Evolutionary conservation across 2,888 invertebrate genomes (phyloP), one percentile per base, ranked within the genome.

Genomic region (Xanthostigma xanthostigma): DNA sequence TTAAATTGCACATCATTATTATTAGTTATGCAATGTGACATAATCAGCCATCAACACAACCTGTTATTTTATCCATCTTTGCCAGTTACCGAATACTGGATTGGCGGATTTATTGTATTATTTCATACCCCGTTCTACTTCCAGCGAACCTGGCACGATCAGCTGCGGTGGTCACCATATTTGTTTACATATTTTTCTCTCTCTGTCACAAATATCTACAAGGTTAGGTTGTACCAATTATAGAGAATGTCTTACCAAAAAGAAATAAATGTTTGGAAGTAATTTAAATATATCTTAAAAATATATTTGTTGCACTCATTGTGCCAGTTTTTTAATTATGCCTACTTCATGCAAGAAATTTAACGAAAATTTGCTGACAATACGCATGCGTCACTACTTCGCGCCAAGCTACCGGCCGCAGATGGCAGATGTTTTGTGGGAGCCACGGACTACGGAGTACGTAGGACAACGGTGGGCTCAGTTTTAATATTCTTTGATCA

Each of bases 341-440:
- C 27, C 27, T 27, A 27, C 27, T 27, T 27, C 27, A 6, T 27
- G 27, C 27, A 27, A n/a, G 42, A 27, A 42, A 42, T 33, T 42
- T 42, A 17, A 27, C 17, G 33, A 42, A 27, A 42, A 27, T 42
- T 14, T 27, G 11, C 8, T 27, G 34, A 9, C n/a, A 27, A 42
- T 42, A 59, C 63, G 63, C 64, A 58, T 54, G 63, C 66, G 65
- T 57, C 11, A 57, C 50, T 53, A 55, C 57, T 67, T 66, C 65
- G 67, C 68, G 68, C 68, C 67, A 67, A 67, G 58, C 63, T 65
- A 64, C 64, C 62, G 66, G 64, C 64, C 50, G 64, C 67, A 66
- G 66, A 66, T 67, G 65, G 67, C 66, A 67, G 66, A 68, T 68
- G 68, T 67, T 68, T 68, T 66, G 65, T 66, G 66, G 48, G 43